Conservation (phyloP, 2,113 vertebrate species). For the Antennarius striatus region DNA sequence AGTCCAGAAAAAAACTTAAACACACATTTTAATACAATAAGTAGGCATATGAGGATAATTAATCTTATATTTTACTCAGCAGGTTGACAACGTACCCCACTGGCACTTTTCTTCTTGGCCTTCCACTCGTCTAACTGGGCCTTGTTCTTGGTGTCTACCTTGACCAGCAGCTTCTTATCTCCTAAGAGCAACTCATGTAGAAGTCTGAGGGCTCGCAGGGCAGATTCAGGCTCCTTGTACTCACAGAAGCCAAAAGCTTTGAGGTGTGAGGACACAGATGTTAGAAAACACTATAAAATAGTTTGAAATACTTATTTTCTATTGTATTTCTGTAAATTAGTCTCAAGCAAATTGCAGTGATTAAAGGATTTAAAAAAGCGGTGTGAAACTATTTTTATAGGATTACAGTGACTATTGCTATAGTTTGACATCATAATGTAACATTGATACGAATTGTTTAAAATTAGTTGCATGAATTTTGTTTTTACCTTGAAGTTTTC, state of each 20-base stretch:
- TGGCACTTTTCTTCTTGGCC: conserved; percentile 92
- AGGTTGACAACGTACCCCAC: conserved; percentile 81
- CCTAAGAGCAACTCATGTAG: conserved; percentile 95
- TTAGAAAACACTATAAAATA: background rate
- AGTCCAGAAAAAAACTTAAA: background rate
- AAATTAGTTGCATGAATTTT: background rate
- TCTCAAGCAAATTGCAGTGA: background rate
- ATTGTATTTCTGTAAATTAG: no score
- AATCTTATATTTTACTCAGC: background rate
- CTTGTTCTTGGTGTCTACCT: conserved; percentile 98
- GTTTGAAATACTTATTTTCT: background rate
- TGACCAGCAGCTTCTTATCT: conserved; percentile 97
- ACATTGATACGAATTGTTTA: no score
- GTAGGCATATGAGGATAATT: background rate
- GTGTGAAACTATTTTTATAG: background rate
- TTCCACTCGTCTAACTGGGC: conserved; percentile 98
- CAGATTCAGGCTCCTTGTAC: conserved; percentile 98
- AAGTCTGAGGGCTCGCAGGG: conserved; percentile 90
- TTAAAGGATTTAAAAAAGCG: background rate
- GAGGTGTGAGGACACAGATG: background rate
- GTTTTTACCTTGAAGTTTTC: conserved; percentile 97
- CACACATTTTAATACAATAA: background rate
- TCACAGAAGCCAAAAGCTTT: conserved; percentile 98
- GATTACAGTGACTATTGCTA: background rate
- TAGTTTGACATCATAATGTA: no score